Conservation (phyloP, 1,140 invertebrate species). For the Drosophila equinoxialis region DNA sequence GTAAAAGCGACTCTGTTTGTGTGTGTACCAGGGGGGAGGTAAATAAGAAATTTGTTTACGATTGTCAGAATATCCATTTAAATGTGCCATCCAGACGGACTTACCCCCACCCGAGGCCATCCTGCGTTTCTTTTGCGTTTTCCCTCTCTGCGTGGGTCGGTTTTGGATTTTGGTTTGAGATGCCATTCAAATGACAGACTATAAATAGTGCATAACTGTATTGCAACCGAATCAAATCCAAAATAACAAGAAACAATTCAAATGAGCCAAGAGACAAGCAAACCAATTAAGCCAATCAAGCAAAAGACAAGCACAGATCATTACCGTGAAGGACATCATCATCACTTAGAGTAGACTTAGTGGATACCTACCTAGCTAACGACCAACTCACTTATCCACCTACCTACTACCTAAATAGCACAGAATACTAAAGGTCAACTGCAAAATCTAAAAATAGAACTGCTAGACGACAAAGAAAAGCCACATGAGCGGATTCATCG, state of each 20-base stretch:
- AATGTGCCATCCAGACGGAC: no score
- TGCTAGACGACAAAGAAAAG: no score
- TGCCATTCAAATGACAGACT: conserved; percentile 72
- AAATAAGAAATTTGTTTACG: conserved; percentile 61
- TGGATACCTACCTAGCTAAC: no score
- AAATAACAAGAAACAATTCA: conserved; percentile 48
- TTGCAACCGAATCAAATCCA: conserved; percentile 46
- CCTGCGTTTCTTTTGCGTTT: background rate
- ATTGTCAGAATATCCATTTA: conserved; percentile 28
- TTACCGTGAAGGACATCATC: background rate
- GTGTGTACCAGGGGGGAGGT: no score
- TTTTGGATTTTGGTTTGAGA: conserved; percentile 30
- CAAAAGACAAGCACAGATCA: background rate
- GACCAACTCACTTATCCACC: no score
- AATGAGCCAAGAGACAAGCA: conserved; percentile 18
- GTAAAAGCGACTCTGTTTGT: background rate
- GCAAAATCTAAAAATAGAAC: no score
- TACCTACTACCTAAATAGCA: no score
- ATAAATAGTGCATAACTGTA: conserved; percentile 63
- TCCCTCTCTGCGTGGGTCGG: background rate
- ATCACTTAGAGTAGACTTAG: no score
- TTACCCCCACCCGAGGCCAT: no score
- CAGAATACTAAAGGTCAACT: no score
- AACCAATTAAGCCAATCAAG: conserved; percentile 8
- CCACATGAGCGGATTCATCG: no score